phyloP scores from a whole-genome alignment of 2,113 vertebrate genomes.

The Gobiocypris rarus region DNA sequence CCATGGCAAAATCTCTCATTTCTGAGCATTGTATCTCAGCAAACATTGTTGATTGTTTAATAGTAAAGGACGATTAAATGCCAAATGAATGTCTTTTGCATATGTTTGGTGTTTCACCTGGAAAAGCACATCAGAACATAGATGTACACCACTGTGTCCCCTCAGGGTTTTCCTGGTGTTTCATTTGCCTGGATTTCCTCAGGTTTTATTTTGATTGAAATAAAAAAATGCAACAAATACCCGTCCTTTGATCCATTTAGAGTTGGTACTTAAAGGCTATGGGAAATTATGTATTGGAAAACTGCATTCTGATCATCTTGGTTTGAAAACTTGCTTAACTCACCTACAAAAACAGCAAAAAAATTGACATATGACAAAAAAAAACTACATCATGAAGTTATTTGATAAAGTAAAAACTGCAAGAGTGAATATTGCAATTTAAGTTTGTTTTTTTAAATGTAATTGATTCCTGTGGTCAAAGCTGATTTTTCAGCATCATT shows the following conservation, averaged over 20 bases:
- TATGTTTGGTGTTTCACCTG: background rate
- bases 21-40: conserved; percentile 8
- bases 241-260: background rate
- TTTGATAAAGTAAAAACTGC: background rate
- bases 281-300: background rate
- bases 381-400: too few relatives aligned
- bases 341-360: background rate
- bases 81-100: conserved; percentile 9
- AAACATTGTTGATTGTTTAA: conserved; percentile 17
- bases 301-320: background rate
- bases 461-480: background rate
- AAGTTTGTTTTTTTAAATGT: background rate
- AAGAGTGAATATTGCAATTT: background rate
- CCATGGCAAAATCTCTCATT: background rate
- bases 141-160: conserved; percentile 14
- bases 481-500: background rate
- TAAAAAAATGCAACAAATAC: background rate
- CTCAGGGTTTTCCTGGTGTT: conserved; percentile 29
- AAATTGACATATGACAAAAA: background rate
- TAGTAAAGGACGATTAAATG: background rate
- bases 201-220: conserved; percentile 54
- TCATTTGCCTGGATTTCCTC: conserved; percentile 32
- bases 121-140: conserved; percentile 15
- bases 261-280: background rate
- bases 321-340: background rate